These are phyloP conservation scores for Apocrypta bakeri DNA, from an alignment of 1,140 invertebrate species.

Conservation along the genomic window DNA sequence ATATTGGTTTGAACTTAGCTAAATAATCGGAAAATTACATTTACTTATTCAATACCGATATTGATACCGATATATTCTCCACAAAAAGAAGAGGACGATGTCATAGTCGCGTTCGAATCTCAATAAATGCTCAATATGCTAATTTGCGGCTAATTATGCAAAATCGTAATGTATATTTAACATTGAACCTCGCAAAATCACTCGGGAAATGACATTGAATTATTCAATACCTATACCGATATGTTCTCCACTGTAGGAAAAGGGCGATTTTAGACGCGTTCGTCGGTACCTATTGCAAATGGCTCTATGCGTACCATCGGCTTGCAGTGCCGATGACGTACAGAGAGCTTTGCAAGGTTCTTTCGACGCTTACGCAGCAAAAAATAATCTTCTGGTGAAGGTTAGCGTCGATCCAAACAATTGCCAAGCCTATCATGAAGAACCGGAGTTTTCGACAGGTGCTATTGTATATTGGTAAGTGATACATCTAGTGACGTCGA, in stretches of 20 bases:
- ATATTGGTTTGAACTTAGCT: too few relatives aligned
- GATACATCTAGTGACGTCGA: too few relatives aligned
- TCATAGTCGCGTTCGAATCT: too few relatives aligned
- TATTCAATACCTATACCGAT: neutral
- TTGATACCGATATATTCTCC: too few relatives aligned
- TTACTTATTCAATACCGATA: too few relatives aligned
- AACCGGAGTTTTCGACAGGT: conserved; percentile 11
- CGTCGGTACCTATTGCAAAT: conserved; percentile 55
- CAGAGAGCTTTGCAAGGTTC: conserved; percentile 51
- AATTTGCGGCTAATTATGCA: too few relatives aligned
- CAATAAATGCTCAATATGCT: too few relatives aligned
- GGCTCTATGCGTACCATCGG: conserved; percentile 68
- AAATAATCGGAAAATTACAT: too few relatives aligned
- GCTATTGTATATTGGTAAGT: conserved; percentile 14
- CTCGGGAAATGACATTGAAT: too few relatives aligned
- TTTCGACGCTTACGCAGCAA: conserved; percentile 44
- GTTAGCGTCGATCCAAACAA: conserved; percentile 55
- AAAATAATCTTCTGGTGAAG: conserved; percentile 53
- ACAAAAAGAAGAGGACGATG: too few relatives aligned
- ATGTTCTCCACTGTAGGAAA: conserved; percentile 35
- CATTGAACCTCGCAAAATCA: too few relatives aligned
- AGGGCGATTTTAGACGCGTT: conserved; percentile 56
- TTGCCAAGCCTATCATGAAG: conserved; percentile 55
- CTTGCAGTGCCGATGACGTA: conserved; percentile 61
- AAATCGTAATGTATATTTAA: too few relatives aligned